Evolutionary conservation across 2,888 invertebrate genomes (phyloP), one percentile per base, ranked within the genome.

Genomic region (Anticlea derivata): DNA sequence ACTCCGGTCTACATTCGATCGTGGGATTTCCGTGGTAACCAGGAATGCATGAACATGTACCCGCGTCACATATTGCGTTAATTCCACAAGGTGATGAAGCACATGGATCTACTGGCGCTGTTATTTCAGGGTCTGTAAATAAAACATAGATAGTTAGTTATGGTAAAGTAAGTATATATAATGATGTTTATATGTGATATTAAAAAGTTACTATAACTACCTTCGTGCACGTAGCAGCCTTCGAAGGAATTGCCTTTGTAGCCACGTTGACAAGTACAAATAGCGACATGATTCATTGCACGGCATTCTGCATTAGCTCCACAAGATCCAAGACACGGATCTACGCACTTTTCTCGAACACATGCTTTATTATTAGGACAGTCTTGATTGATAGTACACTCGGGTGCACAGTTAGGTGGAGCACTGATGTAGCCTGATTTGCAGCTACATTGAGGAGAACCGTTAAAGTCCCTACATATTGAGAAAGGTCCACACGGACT

Each of bases 231-330:
- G 41, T 80, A 79, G 61, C 90, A 90, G 47, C 83, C 80, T 27
- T 92, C 91, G 67, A 96, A 95, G 6, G 96, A 95, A 85, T 96
- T 95, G 39, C 96, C 95, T 33, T 93, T 93, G 68, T 93, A 94
- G 7, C 94, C 93, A 33, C 70, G 74, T 29, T 87, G 82, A 73
- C 96, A 96, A 57, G 92, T 93, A 71, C 96, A 96, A 63, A 95
- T 93, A 11, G 96, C 96, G 41, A 94, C 92, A 73, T 96, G 96
- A 69, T 95, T 95, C 69, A 93, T 88, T 1, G 95, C 94, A 58
- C 92, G 91, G 66, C 96, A 96, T 26, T 93, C 88, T 0, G 96
- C 92, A 68, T 94, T 93, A 10, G 91, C 76, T n/a, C 95, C 95
- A 71, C 94, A 94, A 8, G 93, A 93, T 58, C 94, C 94, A 17